Percentiles rank a stretch among this genome's conserved stretches.
Conservation (phyloP, 2,113 vertebrate species). For the Chelonoidis abingdonii region DNA sequence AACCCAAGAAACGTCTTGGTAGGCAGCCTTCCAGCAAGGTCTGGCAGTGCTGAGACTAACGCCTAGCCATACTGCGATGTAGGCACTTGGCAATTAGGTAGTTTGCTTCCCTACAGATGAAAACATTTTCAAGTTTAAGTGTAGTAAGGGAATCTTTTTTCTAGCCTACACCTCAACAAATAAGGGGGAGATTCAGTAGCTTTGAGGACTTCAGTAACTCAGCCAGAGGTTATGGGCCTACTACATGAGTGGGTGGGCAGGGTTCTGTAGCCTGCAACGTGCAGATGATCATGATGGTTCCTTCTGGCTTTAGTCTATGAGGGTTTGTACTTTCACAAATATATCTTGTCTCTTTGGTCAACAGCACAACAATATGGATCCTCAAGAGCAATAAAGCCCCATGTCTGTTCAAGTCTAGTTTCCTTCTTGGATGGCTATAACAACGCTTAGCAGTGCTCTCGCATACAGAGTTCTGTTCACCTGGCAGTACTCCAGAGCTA, state of each 20-base stretch:
- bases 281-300: background rate
- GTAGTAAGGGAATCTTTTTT: background rate
- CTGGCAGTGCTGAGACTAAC: background rate
- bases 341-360: fast-evolving
- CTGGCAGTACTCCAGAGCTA: background rate
- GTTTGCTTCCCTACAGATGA: background rate
- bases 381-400: background rate
- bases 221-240: background rate
- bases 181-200: background rate
- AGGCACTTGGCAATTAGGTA: background rate
- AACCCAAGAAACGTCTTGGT: background rate
- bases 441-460: background rate
- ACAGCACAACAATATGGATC: fast-evolving
- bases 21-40: background rate
- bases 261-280: background rate
- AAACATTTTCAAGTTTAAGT: background rate
- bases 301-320: background rate
- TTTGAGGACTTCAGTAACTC: background rate
- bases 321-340: background rate
- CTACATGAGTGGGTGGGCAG: background rate
- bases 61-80: slow-evolving; percentile 3
- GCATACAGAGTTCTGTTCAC: background rate
- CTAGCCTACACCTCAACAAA: background rate
- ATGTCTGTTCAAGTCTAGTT: background rate
- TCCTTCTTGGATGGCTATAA: background rate